These are phyloP conservation scores for Colletes latitarsis DNA, from an alignment of 1,140 invertebrate species.

Conservation along the genomic window DNA sequence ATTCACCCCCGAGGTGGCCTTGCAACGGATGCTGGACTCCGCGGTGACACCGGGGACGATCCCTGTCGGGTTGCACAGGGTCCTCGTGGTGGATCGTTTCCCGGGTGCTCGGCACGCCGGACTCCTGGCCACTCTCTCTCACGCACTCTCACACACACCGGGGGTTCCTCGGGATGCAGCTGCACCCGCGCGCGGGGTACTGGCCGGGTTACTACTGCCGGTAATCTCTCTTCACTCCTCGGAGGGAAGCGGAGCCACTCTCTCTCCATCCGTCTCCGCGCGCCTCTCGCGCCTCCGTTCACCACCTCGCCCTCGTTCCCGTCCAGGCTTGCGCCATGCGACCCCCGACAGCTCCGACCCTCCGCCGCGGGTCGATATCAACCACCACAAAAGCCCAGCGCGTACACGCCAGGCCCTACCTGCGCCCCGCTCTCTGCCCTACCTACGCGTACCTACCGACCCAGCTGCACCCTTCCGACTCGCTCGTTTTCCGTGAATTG, in stretches of 20 bases:
- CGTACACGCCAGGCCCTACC: slow-evolving; percentile 59
- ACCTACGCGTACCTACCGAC: slow-evolving; percentile 48
- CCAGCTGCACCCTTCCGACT: slow-evolving; percentile 32
- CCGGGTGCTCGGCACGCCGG: slow-evolving; percentile 3
- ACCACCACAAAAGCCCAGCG: slow-evolving; percentile 65
- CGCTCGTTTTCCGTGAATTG: slow-evolving; percentile 22
- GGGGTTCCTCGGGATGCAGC: slow-evolving; percentile 68
- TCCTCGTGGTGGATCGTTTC: background rate
- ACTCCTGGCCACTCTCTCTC: slow-evolving; percentile 16
- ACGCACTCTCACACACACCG: slow-evolving; percentile 41
- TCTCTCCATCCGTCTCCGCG: slow-evolving; percentile 33
- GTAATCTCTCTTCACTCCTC: slow-evolving; percentile 57
- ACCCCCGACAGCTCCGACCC: slow-evolving; percentile 60
- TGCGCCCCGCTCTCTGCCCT: slow-evolving; percentile 50
- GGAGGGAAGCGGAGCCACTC: slow-evolving; percentile 25
- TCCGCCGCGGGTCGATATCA: slow-evolving; percentile 77
- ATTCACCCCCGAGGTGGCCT: background rate
- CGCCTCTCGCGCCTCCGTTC: slow-evolving; percentile 23
- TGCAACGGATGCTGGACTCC: background rate
- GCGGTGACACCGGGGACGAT: no score
- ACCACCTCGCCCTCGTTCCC: slow-evolving; percentile 55
- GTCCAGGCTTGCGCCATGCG: slow-evolving; percentile 74
- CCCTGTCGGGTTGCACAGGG: background rate
- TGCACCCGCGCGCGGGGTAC: slow-evolving; percentile 76
- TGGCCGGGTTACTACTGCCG: slow-evolving; percentile 79